Conservation (phyloP, 2,113 vertebrate genomes). For the Thalassarche chlororhynchos region DNA sequence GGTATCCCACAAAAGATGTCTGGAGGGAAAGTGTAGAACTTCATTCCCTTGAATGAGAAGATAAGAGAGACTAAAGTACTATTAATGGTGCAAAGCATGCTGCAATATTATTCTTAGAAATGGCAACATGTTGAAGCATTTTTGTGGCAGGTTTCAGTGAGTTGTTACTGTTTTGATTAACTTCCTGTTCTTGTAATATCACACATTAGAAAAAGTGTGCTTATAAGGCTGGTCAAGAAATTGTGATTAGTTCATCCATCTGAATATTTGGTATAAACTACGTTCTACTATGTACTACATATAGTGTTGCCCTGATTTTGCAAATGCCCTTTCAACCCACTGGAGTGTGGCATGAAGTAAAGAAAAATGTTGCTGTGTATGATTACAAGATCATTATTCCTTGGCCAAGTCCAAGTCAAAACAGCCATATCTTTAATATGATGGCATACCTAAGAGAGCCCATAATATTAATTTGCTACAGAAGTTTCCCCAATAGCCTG, state of each 20-base stretch:
- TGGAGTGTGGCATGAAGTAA: background rate
- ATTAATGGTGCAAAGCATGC: background rate
- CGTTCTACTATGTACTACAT: background rate
- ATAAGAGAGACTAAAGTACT: background rate
- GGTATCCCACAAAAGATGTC: background rate
- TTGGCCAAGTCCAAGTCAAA: background rate
- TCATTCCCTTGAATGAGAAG: background rate
- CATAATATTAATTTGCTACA: background rate
- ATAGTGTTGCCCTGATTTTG: background rate
- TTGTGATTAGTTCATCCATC: background rate
- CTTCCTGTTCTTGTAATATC: background rate
- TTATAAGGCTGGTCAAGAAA: background rate
- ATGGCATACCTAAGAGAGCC: background rate
- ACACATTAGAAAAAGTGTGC: rapidly evolving
- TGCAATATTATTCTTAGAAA: background rate
- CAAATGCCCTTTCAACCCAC: background rate
- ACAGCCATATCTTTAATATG: background rate
- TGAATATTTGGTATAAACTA: background rate
- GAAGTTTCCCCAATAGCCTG: background rate
- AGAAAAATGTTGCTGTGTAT: background rate
- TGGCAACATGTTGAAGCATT: background rate
- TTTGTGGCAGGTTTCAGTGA: background rate
- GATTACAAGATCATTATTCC: background rate
- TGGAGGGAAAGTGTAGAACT: background rate
- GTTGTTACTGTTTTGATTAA: background rate